Conservation (phyloP, 1,140 invertebrate species). For the Zaprionus inermis region DNA sequence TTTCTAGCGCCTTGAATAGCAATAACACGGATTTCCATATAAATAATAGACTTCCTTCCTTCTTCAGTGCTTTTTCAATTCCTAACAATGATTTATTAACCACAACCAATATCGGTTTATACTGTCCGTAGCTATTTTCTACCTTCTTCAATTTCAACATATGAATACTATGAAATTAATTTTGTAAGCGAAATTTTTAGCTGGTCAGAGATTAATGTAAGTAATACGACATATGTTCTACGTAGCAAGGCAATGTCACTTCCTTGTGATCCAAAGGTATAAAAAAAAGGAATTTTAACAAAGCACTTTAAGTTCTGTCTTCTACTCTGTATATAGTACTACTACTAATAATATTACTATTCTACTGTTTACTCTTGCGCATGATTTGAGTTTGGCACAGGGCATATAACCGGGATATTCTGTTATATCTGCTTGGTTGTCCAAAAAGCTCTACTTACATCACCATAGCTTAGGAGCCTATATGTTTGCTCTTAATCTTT, state of each 20-base stretch:
- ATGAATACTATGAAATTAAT: neutral
- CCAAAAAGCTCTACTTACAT: neutral
- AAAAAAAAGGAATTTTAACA: neutral
- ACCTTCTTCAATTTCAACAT: neutral
- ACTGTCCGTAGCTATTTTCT: constrained; percentile 2
- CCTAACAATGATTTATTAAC: constrained; percentile 3
- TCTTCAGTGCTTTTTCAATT: neutral
- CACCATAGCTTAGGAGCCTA: constrained; percentile 11
- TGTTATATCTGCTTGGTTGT: neutral
- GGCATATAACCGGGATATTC: constrained; percentile 1
- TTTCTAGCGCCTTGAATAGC: constrained; percentile 6
- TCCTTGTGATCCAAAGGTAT: constrained; percentile 10
- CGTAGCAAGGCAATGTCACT: constrained; percentile 1
- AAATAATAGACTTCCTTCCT: neutral
- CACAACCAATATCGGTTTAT: constrained; percentile 8
- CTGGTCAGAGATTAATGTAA: constrained; percentile 27
- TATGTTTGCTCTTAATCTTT: constrained; percentile 3
- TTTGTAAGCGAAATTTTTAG: constrained; percentile 28
- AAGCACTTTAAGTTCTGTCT: constrained; percentile 7
- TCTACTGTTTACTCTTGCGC: constrained; percentile 8
- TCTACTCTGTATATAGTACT: neutral
- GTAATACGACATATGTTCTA: constrained; percentile 11
- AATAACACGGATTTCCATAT: neutral
- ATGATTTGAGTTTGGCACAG: constrained; percentile 23
- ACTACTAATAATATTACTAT: constrained; percentile 7